Conservation (phyloP, 1,140 invertebrate genomes). For the Chlorops oryzae region DNA sequence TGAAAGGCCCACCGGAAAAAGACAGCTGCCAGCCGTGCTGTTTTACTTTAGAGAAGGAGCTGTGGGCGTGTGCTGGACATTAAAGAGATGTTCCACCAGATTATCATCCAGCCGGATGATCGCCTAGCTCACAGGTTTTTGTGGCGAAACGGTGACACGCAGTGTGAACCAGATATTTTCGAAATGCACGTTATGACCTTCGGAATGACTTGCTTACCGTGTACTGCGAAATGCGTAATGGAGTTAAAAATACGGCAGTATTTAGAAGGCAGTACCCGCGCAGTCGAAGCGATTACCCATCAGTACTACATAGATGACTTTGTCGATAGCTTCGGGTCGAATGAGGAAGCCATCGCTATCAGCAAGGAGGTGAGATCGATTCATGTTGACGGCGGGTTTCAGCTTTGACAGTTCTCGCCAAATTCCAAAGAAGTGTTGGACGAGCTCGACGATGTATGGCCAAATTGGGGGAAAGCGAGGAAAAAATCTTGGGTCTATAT, state of each 20-base stretch:
- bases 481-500: no score
- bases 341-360: no score
- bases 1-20: no score
- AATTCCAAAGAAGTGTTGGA: conserved; percentile 4
- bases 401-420: conserved; percentile 11
- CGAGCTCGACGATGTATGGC: not conserved
- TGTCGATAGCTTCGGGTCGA: no score
- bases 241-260: conserved; percentile 30
- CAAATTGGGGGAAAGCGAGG: not conserved
- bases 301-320: no score
- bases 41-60: conserved; percentile 9
- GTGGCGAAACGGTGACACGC: conserved; percentile 21
- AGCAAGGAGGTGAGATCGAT: conserved; percentile 6
- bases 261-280: conserved; percentile 12
- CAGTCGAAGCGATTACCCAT: conserved; percentile 24
- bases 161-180: conserved; percentile 12
- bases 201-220: conserved; percentile 35
- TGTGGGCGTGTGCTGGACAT: no score
- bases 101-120: conserved; percentile 19
- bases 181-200: conserved; percentile 26
- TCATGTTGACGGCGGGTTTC: no score
- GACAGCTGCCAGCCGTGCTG: conserved; percentile 1
- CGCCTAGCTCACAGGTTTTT: conserved; percentile 30
- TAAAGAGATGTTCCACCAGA: conserved; percentile 41
- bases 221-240: conserved; percentile 34